A percentile compares a stretch with the other conserved stretches of the same genome.
phyloP scores from a whole-genome alignment of 2,797 vertebrate genomes.

The Zenarchopterus dispar region DNA sequence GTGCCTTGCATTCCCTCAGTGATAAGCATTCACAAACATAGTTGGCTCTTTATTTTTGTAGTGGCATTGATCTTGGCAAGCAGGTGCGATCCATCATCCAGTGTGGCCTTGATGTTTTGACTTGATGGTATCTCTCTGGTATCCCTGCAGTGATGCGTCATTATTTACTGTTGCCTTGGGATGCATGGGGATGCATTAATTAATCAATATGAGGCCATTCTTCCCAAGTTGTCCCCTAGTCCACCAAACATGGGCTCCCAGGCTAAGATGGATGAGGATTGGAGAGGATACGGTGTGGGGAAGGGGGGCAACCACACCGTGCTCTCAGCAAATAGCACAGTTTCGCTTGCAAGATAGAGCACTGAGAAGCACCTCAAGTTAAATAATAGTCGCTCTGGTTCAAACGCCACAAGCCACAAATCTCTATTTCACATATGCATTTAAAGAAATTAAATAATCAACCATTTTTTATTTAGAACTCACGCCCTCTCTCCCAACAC shows the following conservation, averaged over 20 bases:
- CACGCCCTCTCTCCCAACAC: no score
- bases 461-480: background rate
- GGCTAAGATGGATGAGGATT: constrained; percentile 45
- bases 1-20: constrained; percentile 11
- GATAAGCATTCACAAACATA: constrained; percentile 32
- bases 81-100: constrained; percentile 73
- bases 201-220: constrained; percentile 73
- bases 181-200: constrained; percentile 72
- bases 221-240: constrained; percentile 46
- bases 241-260: constrained; percentile 22
- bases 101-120: constrained; percentile 76
- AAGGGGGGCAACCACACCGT: background rate
- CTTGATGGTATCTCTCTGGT: constrained; percentile 69
- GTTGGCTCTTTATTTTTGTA: constrained; percentile 54
- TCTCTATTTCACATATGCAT: background rate
- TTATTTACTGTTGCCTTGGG: constrained; percentile 77
- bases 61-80: constrained; percentile 72
- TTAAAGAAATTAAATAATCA: no score
- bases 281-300: constrained; percentile 10
- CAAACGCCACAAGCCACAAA: background rate
- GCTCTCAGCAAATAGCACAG: constrained; percentile 24
- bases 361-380: constrained; percentile 15
- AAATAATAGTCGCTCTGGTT: constrained; percentile 9
- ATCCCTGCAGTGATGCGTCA: constrained; percentile 54
- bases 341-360: constrained; percentile 23